Conservation (phyloP, 1,140 invertebrate species). For the Atta texana region DNA sequence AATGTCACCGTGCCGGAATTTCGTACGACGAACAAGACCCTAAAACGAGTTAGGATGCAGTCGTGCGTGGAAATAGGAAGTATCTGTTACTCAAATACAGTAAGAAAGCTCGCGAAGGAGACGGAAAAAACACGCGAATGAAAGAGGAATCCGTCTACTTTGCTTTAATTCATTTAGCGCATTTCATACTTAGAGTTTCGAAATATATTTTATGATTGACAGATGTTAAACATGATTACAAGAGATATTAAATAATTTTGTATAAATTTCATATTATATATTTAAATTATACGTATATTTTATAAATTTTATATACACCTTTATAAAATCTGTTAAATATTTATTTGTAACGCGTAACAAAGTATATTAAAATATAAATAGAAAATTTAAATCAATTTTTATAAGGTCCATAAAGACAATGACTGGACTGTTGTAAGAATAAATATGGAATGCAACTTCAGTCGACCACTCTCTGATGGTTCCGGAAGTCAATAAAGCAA, state of each 20-base stretch:
- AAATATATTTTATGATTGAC: background rate
- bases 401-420: background rate
- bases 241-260: background rate
- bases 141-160: background rate
- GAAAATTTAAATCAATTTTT: slow-evolving; percentile 10
- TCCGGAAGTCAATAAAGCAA: slow-evolving; percentile 31
- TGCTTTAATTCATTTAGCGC: background rate
- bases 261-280: background rate
- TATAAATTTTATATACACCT: no score
- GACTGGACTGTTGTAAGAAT: slow-evolving; percentile 8
- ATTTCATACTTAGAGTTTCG: background rate
- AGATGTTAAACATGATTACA: background rate
- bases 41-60: slow-evolving; percentile 23
- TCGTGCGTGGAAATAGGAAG: slow-evolving; percentile 49
- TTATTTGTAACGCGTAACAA: background rate
- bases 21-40: slow-evolving; percentile 34
- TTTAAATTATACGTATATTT: no score
- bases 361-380: background rate
- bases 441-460: slow-evolving; percentile 42
- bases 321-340: no score
- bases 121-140: background rate
- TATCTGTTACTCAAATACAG: slow-evolving; percentile 2
- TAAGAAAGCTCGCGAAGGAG: background rate
- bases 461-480: slow-evolving; percentile 21
- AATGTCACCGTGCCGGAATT: slow-evolving; percentile 59